These are phyloP conservation scores for Cephus runcator DNA, from an alignment of 2,888 invertebrate species.

Conservation along the genomic window DNA sequence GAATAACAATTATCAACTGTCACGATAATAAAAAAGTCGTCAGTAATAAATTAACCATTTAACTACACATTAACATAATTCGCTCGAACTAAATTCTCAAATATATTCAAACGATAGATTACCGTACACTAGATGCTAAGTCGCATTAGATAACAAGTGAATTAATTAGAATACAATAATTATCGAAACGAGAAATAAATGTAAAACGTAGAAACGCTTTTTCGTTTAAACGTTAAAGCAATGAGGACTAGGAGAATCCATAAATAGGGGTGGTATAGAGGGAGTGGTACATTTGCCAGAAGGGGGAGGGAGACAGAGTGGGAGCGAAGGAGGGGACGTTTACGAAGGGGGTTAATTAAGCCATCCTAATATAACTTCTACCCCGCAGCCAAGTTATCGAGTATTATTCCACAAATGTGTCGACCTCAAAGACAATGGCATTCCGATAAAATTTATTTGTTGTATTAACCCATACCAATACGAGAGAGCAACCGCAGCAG, in stretches of 20 bases:
- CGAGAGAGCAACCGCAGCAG: background rate
- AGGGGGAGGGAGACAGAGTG: conserved; percentile 19
- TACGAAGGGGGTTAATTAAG: conserved; percentile 57
- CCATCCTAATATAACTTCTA: conserved; percentile 56
- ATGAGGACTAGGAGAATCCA: background rate
- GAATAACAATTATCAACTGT: background rate
- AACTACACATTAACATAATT: background rate
- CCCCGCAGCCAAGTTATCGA: conserved; percentile 52
- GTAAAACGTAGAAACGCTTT: background rate
- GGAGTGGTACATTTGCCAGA: conserved; percentile 1
- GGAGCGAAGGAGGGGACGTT: conserved; percentile 29
- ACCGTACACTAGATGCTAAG: background rate
- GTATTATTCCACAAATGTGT: conserved; percentile 58
- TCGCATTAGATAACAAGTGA: background rate
- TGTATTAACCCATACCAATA: background rate
- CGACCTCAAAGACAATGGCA: conserved; percentile 58
- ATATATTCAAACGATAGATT: background rate
- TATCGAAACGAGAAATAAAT: background rate
- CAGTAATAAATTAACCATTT: background rate
- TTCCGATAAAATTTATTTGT: conserved; percentile 58
- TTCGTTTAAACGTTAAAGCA: background rate
- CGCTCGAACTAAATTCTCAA: background rate
- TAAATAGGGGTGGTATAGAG: background rate
- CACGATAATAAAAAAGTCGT: background rate
- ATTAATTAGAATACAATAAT: background rate